Evolutionary conservation across 2,113 vertebrate species (phyloP), one percentile per base, ranked within the genome.

Genomic region (Sorex araneus): DNA sequence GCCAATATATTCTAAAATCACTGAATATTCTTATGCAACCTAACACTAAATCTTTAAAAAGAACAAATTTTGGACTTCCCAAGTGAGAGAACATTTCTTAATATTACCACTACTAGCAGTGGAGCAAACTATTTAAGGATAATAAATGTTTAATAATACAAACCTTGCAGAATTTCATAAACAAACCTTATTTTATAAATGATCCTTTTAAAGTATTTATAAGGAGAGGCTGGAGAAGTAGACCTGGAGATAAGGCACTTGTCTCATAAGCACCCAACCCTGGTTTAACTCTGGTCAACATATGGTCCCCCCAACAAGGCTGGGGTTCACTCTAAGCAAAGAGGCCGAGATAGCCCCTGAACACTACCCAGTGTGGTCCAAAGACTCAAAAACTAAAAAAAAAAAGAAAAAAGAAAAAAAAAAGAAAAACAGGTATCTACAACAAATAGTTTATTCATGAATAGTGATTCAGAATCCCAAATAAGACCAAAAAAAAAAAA

Each of bases 21-120:
- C 0, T 60, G 10, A 81, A 66, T 80, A 91, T 60, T 86, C 36
- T 82, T 83, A 40, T 93, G 8, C 16, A 89, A 69, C 18, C 13
- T 45, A 71, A 85, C 28, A 90, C 54, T 50, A 34, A 93, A 91
- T 15, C 9, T 81, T 73, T 84, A 10, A 15, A 13, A 67, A 73
- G 77, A 86, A 40, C 34, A 69, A 76, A 16, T 28, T 92, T 43
- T 57, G 1, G 3, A 69, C 16, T 92, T 92, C 8, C 6, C 66
- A 91, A 86, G 86, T 78, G 79, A 94, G 12, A 94, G 32, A 91
- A 91, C 4, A 13, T 75, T 76, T 92, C 67, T 27, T 91, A 93
- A 91, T 40, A 84, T 66, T 87, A 73, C 23, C 27, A 66, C 83
- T 87, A 32, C 5, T 75, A 57, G 87, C 8, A 87, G 13, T 45